A percentile compares a stretch with the other conserved stretches of the same genome.
Evolutionary conservation across 2,888 invertebrate genomes (phyloP).

Genomic region (Idaea biselata): DNA sequence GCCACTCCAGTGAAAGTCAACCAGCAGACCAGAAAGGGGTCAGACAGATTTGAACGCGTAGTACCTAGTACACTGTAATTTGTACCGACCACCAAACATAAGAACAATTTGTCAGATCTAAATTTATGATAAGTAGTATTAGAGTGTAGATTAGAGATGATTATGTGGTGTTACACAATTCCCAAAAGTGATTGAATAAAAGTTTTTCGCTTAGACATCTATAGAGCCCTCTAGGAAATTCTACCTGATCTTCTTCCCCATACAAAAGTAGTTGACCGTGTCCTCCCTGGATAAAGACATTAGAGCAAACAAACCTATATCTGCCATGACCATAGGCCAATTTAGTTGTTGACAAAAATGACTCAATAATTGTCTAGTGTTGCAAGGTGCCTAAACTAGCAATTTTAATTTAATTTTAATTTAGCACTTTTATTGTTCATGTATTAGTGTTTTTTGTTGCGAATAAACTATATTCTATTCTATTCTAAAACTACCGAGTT

Average conservation of each 20-base stretch:
- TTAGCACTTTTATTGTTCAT: no score
- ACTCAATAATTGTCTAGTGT: neutral
- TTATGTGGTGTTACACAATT: neutral
- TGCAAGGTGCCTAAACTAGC: neutral
- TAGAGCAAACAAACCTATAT: no score
- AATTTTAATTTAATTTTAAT: no score
- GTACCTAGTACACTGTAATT: neutral
- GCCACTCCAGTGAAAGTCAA: neutral
- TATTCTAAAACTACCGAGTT: neutral
- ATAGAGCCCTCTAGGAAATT: no score
- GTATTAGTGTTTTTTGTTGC: no score
- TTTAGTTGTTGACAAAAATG: neutral
- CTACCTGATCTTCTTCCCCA: no score
- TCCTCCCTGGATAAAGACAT: no score
- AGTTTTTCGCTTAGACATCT: no score
- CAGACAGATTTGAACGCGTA: neutral
- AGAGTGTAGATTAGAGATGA: neutral
- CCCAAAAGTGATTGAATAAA: no score
- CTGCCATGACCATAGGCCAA: no score
- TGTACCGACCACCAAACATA: neutral
- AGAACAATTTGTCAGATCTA: neutral
- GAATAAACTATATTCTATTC: no score
- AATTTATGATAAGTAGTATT: neutral
- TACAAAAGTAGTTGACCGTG: no score
- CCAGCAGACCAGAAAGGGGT: neutral